Evolutionary conservation across 2,888 invertebrate species (phyloP).

Genomic region (Clanis bilineata): DNA sequence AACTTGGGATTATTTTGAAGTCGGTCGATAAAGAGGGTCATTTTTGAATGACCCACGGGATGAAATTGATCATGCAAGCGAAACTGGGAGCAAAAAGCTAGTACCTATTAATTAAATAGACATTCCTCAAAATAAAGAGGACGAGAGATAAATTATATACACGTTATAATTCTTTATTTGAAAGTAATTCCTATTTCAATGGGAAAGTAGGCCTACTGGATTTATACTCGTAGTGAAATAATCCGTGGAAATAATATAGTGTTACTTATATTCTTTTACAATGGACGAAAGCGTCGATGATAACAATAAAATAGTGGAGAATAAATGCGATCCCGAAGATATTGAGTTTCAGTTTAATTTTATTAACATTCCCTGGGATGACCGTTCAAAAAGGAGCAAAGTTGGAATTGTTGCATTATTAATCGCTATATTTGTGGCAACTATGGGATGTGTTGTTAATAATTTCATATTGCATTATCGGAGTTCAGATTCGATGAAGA

Average conservation of each 20-base stretch:
- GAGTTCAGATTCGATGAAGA: slow-evolving; percentile 30
- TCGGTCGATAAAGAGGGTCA: too few species aligned
- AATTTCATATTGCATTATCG: slow-evolving; percentile 59
- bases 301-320: slow-evolving; percentile 49
- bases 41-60: too few species aligned
- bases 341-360: slow-evolving; percentile 59
- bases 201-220: slow-evolving; percentile 5
- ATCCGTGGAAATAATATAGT: background rate
- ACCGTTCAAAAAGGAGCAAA: slow-evolving; percentile 60
- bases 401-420: slow-evolving; percentile 53
- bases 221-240: too few species aligned
- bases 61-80: too few species aligned
- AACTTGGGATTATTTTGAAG: too few species aligned
- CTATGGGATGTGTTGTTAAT: slow-evolving; percentile 48
- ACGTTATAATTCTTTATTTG: too few species aligned
- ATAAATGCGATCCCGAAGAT: slow-evolving; percentile 36
- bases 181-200: background rate
- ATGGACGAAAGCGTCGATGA: slow-evolving; percentile 43
- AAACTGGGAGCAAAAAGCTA: too few species aligned
- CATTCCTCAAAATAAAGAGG: too few species aligned
- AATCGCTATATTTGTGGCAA: slow-evolving; percentile 51
- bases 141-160: too few species aligned
- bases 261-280: background rate
- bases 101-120: too few species aligned
- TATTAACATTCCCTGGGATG: slow-evolving; percentile 66